Base-by-base conservation (phyloP, 2,888 invertebrate species). In the Stenotaenia linearis region DNA sequence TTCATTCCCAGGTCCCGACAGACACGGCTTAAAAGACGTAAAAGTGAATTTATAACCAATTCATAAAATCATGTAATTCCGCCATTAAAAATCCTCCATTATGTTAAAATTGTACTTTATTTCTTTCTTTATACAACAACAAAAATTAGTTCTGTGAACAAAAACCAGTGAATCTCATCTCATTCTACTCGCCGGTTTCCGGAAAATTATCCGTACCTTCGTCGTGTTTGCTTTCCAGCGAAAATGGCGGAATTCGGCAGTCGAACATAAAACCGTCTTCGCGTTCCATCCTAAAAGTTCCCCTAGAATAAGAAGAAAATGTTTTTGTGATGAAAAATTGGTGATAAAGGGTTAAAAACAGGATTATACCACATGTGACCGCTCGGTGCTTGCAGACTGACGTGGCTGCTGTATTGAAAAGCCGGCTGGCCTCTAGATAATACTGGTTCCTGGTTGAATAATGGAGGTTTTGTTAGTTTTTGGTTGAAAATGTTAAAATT, bases 371-470 rank as follows among this genome's bases (percentile, higher is more conserved):
- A 97, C 96, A 97, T 96, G 85, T 98, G 98, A 9, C 98, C 98
- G 85, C 96, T 96, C 56, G 97, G 96, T 80, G 97, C 96, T 88
- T 98, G 97, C 83, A 98, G 89, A 83, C 96, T 96, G 79, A 98
- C 97, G 87, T 98, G 97, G 86, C 96, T 97, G 86, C 95, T 96
- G 87, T 98, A 98, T 88, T 98, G 98, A 88, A 98, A 98, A 84
- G 97, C 97, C 80, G 98, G 97, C 83, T 94, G 89, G 81, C 91
- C 90, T 81, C 92, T 91, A 74, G 96, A 95, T 80, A 98, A 89
- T 81, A 96, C 91, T 61, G 98, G 98, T 88, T 98, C 98, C 89
- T 98, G n/a, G 82, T n/a, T n/a, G n/a, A n/a, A n/a, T n/a, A n/a
- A n/a, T n/a, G n/a, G n/a, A n/a, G n/a, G n/a, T n/a, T n/a, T n/a